Evolutionary conservation across 1,140 invertebrate genomes (phyloP).

Genomic region (Brachionus calyciflorus): DNA sequence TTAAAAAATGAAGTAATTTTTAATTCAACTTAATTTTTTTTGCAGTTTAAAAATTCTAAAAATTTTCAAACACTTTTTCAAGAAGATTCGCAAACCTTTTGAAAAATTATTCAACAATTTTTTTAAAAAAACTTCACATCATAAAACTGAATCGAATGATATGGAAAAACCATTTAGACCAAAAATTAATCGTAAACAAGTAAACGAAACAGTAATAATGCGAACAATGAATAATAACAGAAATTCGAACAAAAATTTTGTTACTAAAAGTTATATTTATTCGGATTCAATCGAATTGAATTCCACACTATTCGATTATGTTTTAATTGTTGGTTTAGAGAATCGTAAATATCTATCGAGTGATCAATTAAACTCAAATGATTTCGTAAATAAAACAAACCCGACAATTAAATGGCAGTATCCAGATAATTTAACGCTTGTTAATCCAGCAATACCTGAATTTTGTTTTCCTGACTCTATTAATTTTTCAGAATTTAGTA

Average conservation of each 20-base stretch:
- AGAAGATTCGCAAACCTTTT: neutral
- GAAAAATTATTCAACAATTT: conserved; percentile 32
- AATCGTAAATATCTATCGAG: neutral
- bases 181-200: conserved; percentile 8
- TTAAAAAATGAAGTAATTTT: conserved; percentile 12
- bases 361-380: conserved; percentile 20
- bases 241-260: conserved; percentile 2
- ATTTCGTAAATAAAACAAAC: conserved; percentile 26
- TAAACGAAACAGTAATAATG: neutral
- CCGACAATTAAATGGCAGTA: neutral
- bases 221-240: neutral
- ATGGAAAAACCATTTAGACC: neutral
- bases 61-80: neutral
- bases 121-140: conserved; percentile 19
- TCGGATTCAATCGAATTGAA: neutral
- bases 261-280: conserved; percentile 35
- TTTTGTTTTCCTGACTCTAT: conserved; percentile 41
- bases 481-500: neutral
- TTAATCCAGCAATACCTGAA: conserved; percentile 23
- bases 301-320: conserved; percentile 12
- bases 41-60: neutral
- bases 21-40: neutral
- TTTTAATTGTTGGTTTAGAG: conserved; percentile 7
- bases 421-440: conserved; percentile 1
- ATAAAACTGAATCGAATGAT: neutral